Evolutionary conservation across 2,113 vertebrate species (phyloP), one percentile per base, ranked within the genome.

Genomic region (Aplodontia rufa): DNA sequence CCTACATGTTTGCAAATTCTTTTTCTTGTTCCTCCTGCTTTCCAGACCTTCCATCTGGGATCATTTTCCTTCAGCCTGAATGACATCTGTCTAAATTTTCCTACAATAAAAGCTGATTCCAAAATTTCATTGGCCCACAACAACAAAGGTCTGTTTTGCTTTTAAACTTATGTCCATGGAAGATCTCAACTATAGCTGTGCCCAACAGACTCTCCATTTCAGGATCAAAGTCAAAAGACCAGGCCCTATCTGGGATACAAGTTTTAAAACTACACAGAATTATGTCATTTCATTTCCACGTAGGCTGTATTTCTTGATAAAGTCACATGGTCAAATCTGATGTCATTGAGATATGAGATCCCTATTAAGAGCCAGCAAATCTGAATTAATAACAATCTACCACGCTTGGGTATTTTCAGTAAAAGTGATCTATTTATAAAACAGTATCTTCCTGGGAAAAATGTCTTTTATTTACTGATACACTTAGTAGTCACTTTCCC

Each of bases 61-160:
- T 94, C 71, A 95, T 85, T 90, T 94, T 78, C 66, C 22, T 94
- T 90, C 37, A 47, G 14, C 2, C 35, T 90, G 37, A 95, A 92
- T 30, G 40, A 62, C 32, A 85, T 72, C 58, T 94, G 28, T 60
- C 66, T 42, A 95, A 84, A 90, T 80, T 64, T 45, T 60, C 20
- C 9, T 75, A 3, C 2, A 80, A 30, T 69, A 87, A 91, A 10
- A 72, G 47, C 81, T 85, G 53, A 95, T 14, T 82, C 20, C 40
- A 55, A 94, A 93, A 62, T 76, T 28, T 35, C 49, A 64, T 0
- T 87, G 60, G 28, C 35, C 68, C 49, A 11, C 22, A 85, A 55
- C 28, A 90, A n/a, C 28, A 53, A 58, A 68, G 28, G 20, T 69
- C 75, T 49, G 75, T 80, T 92, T 90, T 8, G 53, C 20, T 72